These are phyloP conservation scores for Gallirallus australis DNA, from an alignment of 2,797 vertebrate genomes.

Conservation along the genomic window DNA sequence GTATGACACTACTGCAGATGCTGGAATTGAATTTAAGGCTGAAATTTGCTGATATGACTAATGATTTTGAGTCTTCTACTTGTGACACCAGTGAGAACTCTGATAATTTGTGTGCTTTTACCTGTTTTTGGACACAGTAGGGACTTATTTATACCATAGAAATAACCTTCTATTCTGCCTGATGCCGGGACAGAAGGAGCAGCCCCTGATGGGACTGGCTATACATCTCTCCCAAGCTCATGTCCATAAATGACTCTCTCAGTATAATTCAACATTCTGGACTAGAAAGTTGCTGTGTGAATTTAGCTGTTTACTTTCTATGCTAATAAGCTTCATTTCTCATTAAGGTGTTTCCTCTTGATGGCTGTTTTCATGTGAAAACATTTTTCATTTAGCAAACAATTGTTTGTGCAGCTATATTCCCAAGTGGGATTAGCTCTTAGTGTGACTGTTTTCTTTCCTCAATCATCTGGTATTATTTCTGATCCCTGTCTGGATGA, in stretches of 20 bases:
- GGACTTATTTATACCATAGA: not conserved
- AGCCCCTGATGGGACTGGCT: not conserved
- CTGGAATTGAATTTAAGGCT: not conserved
- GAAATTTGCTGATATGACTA: conserved; percentile 31
- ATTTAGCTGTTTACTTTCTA: conserved; percentile 12
- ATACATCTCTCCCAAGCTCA: not conserved
- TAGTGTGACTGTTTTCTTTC: conserved; percentile 11
- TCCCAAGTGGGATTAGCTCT: conserved; percentile 24
- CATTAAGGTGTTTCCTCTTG: not conserved
- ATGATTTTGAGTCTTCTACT: not conserved
- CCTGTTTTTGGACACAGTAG: not conserved
- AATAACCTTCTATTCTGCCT: not conserved
- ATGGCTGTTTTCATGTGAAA: not conserved
- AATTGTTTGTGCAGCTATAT: conserved; percentile 16
- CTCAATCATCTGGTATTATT: conserved; percentile 34
- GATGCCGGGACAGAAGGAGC: not conserved
- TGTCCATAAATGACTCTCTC: not conserved
- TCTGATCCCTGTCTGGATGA: conserved; percentile 19
- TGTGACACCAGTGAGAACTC: not conserved
- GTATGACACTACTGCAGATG: not conserved
- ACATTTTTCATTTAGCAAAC: conserved; percentile 30
- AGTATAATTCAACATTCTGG: not conserved
- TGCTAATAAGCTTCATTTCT: conserved; percentile 8
- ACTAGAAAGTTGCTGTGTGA: not conserved
- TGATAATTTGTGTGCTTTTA: conserved; percentile 2